Conservation (phyloP, 2,797 vertebrate genomes). For the Coccyzus lansbergi region DNA sequence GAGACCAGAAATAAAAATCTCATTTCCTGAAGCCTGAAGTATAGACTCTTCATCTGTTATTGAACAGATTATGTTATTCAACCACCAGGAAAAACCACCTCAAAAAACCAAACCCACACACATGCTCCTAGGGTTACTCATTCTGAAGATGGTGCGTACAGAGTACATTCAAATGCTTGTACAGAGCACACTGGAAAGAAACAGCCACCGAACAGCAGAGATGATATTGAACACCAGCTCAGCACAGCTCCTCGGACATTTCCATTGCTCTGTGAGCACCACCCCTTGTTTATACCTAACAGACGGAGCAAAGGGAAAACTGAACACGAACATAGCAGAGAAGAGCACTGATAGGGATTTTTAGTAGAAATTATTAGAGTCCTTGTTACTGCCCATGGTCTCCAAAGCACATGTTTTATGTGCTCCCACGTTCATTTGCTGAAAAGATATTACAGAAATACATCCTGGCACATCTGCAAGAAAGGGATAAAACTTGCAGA, state of each 20-base stretch:
- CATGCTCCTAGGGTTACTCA: not conserved
- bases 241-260: not conserved
- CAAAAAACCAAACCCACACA: not conserved
- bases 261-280: accelerated
- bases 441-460: not conserved
- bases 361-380: not conserved
- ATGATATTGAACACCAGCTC: not conserved
- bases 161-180: accelerated
- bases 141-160: accelerated
- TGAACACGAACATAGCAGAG: accelerated
- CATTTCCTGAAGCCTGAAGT: not conserved
- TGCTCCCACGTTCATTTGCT: not conserved
- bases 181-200: not conserved
- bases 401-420: not conserved
- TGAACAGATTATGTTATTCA: not conserved
- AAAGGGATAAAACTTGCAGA: constrained; percentile 6
- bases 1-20: not conserved
- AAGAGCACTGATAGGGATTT: not conserved
- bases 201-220: accelerated
- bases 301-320: not conserved
- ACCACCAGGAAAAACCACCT: not conserved
- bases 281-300: not conserved
- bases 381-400: not conserved
- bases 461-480: constrained; percentile 10
- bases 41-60: not conserved